These are phyloP conservation scores for Limnothrissa miodon DNA, from an alignment of 2,113 vertebrate species.

Conservation along the genomic window DNA sequence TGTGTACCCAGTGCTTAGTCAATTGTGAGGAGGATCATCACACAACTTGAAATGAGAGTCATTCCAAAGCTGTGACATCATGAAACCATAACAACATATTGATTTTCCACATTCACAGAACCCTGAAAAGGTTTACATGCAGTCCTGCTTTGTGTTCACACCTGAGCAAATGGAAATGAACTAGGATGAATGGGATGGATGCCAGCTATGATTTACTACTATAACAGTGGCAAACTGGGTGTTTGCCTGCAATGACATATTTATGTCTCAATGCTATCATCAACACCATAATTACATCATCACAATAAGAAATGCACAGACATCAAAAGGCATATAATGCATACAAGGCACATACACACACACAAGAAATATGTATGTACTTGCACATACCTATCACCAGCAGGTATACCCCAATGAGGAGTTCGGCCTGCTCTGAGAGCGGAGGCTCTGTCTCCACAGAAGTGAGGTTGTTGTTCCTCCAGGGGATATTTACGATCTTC, in stretches of 20 bases:
- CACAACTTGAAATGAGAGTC: background rate
- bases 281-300: background rate
- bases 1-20: background rate
- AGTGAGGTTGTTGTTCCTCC: conserved; percentile 69
- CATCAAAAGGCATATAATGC: background rate
- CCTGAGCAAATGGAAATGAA: background rate
- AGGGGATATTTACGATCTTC: conserved; percentile 56
- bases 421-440: conserved; percentile 67
- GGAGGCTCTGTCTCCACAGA: conserved; percentile 61
- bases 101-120: no score
- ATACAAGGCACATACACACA: background rate
- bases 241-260: background rate
- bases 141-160: background rate
- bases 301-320: background rate
- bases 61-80: background rate
- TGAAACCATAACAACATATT: background rate
- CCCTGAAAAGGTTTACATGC: background rate
- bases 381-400: conserved; percentile 63
- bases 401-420: conserved; percentile 67
- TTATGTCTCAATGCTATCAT: background rate
- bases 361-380: background rate
- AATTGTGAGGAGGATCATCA: background rate
- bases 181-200: background rate
- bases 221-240: background rate
- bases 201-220: background rate